Conservation (phyloP, 2,797 vertebrate species). For the Chaetodon trifasciatus region DNA sequence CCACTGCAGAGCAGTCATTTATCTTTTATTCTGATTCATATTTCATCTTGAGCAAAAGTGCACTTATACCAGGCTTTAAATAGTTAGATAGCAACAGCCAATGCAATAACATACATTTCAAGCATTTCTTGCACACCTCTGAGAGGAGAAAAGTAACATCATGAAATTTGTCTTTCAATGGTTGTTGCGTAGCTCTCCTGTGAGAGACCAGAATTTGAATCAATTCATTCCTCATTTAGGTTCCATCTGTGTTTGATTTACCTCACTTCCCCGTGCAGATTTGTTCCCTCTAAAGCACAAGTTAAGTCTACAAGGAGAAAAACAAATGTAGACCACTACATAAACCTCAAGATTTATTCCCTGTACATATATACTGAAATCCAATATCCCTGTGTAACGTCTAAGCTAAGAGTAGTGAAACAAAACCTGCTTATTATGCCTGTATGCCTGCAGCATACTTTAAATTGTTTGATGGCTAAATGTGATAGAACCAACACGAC, state of each 20-base stretch:
- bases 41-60: slow-evolving; percentile 58
- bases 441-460: slow-evolving; percentile 10
- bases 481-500: slow-evolving; percentile 29
- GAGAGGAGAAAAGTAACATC: neutral
- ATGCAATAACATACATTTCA: slow-evolving; percentile 32
- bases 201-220: slow-evolving; percentile 32
- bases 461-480: slow-evolving; percentile 42
- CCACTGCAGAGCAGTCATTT: slow-evolving; percentile 38
- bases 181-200: slow-evolving; percentile 3
- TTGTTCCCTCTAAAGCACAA: slow-evolving; percentile 35
- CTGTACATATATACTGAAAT: slow-evolving; percentile 29
- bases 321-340: slow-evolving; percentile 10
- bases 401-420: slow-evolving; percentile 9
- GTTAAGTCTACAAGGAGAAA: slow-evolving; percentile 14
- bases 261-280: slow-evolving; percentile 3
- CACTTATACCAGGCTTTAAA: slow-evolving; percentile 37
- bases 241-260: slow-evolving; percentile 41
- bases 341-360: slow-evolving; percentile 38
- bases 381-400: neutral
- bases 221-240: slow-evolving; percentile 41
- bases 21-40: slow-evolving; percentile 63
- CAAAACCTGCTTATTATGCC: slow-evolving; percentile 21
- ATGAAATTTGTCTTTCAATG: slow-evolving; percentile 21
- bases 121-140: slow-evolving; percentile 2
- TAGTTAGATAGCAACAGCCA: slow-evolving; percentile 10